Conservation (phyloP, 2,888 invertebrate genomes). For the Gonocerus acuteangulatus region DNA sequence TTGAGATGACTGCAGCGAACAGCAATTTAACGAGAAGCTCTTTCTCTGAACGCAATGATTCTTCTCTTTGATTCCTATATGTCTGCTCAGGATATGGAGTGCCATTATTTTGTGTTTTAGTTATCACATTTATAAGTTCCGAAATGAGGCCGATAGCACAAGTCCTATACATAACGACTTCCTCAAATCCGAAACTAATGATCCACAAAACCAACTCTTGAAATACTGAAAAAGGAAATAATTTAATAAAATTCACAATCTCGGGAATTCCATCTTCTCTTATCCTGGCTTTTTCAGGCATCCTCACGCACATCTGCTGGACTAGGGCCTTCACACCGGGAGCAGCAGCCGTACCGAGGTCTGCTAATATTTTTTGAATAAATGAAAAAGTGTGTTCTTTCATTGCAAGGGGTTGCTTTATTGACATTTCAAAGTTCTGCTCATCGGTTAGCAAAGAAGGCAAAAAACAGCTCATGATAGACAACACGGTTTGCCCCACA, state of each 20-base stretch:
- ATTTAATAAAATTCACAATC: conserved; percentile 42
- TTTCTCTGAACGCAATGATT: not conserved
- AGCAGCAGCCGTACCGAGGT: conserved; percentile 40
- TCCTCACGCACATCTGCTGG: conserved; percentile 45
- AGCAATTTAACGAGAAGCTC: conserved; percentile 37
- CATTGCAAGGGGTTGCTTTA: conserved; percentile 37
- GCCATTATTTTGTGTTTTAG: conserved; percentile 17
- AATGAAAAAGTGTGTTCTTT: conserved; percentile 40
- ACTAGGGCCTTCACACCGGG: conserved; percentile 42
- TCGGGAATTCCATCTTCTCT: conserved; percentile 44
- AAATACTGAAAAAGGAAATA: conserved; percentile 42
- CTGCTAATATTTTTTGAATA: conserved; percentile 40
- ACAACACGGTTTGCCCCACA: conserved; percentile 41
- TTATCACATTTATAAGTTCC: conserved; percentile 42
- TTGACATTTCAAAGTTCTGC: conserved; percentile 29
- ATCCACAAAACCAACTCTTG: conserved; percentile 44
- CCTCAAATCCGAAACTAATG: conserved; percentile 40
- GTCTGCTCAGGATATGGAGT: not conserved
- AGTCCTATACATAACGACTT: conserved; percentile 45
- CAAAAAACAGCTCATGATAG: conserved; percentile 45
- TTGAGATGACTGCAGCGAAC: conserved; percentile 49
- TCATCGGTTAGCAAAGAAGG: conserved; percentile 42
- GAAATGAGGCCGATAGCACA: conserved; percentile 49
- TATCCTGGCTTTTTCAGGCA: conserved; percentile 46
- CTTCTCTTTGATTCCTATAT: not conserved